A percentile compares a stretch with the other conserved stretches of the same genome.
phyloP scores from a whole-genome alignment of 2,113 vertebrate genomes.

The Catharus bicknelli region DNA sequence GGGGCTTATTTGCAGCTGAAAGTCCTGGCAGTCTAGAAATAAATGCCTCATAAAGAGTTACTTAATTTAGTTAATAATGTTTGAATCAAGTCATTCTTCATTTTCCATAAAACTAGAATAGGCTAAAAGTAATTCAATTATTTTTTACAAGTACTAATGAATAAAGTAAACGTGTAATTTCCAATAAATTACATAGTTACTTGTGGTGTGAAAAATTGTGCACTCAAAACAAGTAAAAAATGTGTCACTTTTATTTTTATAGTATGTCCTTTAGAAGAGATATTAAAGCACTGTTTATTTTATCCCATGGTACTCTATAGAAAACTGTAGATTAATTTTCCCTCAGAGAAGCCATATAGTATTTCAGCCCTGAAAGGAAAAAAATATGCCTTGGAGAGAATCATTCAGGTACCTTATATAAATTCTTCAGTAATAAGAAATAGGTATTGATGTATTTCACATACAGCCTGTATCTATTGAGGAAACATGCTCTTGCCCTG shows the following conservation, averaged over 20 bases:
- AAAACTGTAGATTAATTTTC: slow-evolving; percentile 31
- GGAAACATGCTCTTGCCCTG: background rate
- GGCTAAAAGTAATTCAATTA: slow-evolving; percentile 47
- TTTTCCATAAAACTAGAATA: slow-evolving; percentile 63
- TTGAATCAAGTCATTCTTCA: slow-evolving; percentile 63
- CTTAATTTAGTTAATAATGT: slow-evolving; percentile 61
- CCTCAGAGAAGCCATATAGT: slow-evolving; percentile 10
- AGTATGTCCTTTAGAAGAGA: slow-evolving; percentile 22
- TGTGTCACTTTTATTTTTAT: slow-evolving; percentile 37
- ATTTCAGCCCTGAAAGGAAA: slow-evolving; percentile 27
- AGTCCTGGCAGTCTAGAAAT: slow-evolving; percentile 43
- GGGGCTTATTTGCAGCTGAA: slow-evolving; percentile 21
- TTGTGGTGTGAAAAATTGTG: slow-evolving; percentile 33
- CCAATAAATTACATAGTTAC: slow-evolving; percentile 60
- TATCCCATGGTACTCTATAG: background rate
- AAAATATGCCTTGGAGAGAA: slow-evolving; percentile 36
- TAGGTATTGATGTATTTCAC: background rate
- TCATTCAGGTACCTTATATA: background rate
- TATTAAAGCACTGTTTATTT: slow-evolving; percentile 58
- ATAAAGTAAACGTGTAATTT: slow-evolving; percentile 57
- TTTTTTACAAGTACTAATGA: slow-evolving; percentile 58
- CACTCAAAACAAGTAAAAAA: slow-evolving; percentile 54
- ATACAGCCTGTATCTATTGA: background rate
- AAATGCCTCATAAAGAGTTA: slow-evolving; percentile 57
- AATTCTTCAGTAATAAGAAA: slow-evolving; percentile 37